Evolutionary conservation across 2,113 vertebrate species (phyloP).

Genomic region (Athene cunicularia): DNA sequence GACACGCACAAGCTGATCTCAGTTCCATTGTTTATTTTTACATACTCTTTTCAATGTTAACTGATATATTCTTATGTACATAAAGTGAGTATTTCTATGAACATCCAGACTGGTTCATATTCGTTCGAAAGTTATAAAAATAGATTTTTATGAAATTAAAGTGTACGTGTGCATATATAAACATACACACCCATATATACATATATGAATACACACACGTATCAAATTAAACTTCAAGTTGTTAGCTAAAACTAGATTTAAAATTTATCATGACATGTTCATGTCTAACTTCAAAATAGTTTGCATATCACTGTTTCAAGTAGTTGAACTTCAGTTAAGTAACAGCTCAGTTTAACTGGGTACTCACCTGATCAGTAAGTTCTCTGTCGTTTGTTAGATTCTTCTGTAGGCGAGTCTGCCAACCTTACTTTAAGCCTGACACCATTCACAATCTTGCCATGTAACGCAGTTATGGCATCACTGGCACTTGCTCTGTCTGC

Average conservation of each 20-base stretch:
- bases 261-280: not conserved
- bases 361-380: slow-evolving; percentile 86
- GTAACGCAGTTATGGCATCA: slow-evolving; percentile 86
- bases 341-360: not conserved
- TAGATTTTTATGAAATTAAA: not conserved
- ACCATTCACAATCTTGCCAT: slow-evolving; percentile 90
- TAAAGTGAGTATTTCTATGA: not conserved
- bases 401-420: slow-evolving; percentile 91
- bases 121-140: slow-evolving; percentile 1
- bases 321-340: not conserved
- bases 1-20: slow-evolving; percentile 16
- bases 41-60: not conserved
- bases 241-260: not conserved
- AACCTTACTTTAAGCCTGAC: slow-evolving; percentile 95
- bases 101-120: not conserved
- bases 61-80: not conserved
- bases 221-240: not conserved
- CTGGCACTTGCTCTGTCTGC: slow-evolving; percentile 89
- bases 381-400: slow-evolving; percentile 92
- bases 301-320: not conserved
- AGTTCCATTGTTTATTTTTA: slow-evolving; percentile 41
- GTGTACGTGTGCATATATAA: not conserved
- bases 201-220: too few species aligned
- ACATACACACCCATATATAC: not conserved
- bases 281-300: not conserved